These are phyloP conservation scores for Heliconius congener DNA, from an alignment of 1,140 invertebrate species.

Conservation along the genomic window DNA sequence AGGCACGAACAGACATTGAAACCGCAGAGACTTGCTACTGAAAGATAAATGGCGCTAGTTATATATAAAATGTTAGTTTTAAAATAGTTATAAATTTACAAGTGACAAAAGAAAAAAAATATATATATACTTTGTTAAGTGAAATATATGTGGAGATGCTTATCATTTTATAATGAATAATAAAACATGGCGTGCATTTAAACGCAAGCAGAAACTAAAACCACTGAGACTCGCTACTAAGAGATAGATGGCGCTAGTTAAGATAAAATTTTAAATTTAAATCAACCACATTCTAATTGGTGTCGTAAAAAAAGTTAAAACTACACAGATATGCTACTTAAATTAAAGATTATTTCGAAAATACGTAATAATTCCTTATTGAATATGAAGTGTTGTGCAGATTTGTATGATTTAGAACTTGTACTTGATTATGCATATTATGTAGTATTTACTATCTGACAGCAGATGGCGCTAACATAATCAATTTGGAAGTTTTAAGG, in stretches of 20 bases:
- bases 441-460: background rate
- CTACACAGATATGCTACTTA: background rate
- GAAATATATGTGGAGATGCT: too few species aligned
- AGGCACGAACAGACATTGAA: constrained; percentile 65
- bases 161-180: too few species aligned
- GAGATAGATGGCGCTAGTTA: background rate
- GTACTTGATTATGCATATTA: background rate
- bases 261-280: too few species aligned
- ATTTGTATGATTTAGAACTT: too few species aligned
- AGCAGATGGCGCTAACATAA: background rate
- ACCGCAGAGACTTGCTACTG: constrained; percentile 51
- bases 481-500: background rate
- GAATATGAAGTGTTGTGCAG: too few species aligned
- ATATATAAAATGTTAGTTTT: background rate
- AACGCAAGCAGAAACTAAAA: constrained; percentile 63
- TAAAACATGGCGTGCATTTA: constrained; percentile 63
- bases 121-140: too few species aligned
- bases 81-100: background rate
- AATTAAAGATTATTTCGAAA: background rate
- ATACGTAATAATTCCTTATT: too few species aligned
- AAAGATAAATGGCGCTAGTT: constrained; percentile 51
- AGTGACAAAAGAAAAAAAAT: too few species aligned
- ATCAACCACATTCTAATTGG: too few species aligned
- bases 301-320: too few species aligned
- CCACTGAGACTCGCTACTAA: constrained; percentile 30